Conservation (phyloP, 2,888 invertebrate species). For the Malacosoma neustria region DNA sequence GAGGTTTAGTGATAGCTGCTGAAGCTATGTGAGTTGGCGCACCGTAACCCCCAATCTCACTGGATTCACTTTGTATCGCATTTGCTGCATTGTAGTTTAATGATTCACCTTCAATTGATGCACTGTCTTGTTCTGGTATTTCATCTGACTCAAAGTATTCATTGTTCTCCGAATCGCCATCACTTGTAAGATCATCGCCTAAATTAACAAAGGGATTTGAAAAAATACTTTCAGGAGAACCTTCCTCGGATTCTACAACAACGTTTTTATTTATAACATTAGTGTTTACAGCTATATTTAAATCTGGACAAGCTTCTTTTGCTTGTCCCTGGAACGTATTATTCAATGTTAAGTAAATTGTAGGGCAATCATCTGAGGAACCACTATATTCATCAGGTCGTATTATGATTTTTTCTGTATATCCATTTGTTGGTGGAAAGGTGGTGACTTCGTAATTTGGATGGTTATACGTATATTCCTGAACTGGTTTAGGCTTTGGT, state of each 20-base stretch:
- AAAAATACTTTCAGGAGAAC: conserved; percentile 36
- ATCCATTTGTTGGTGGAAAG: conserved; percentile 48
- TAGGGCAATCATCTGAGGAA: conserved; percentile 66
- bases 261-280: conserved; percentile 77
- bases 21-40: conserved; percentile 32
- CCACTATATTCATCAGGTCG: conserved; percentile 63
- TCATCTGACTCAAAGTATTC: conserved; percentile 46
- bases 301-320: conserved; percentile 80
- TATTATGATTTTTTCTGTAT: conserved; percentile 63
- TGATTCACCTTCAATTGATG: conserved; percentile 47
- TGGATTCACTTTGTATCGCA: conserved; percentile 29
- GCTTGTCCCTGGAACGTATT: conserved; percentile 71
- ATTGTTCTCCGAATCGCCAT: conserved; percentile 34
- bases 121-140: conserved; percentile 45
- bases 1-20: conserved; percentile 37
- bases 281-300: conserved; percentile 81
- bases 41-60: conserved; percentile 29
- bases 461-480: conserved; percentile 41
- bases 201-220: conserved; percentile 46
- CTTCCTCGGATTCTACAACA: conserved; percentile 57
- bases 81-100: conserved; percentile 50
- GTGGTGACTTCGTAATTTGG: conserved; percentile 56
- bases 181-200: conserved; percentile 39
- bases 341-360: conserved; percentile 71
- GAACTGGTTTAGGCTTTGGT: conserved; percentile 46